A percentile compares a stretch with the other conserved stretches of the same genome.
These are phyloP conservation scores for Philaenus spumarius DNA, from an alignment of 1,140 invertebrate species.

Conservation along the genomic window DNA sequence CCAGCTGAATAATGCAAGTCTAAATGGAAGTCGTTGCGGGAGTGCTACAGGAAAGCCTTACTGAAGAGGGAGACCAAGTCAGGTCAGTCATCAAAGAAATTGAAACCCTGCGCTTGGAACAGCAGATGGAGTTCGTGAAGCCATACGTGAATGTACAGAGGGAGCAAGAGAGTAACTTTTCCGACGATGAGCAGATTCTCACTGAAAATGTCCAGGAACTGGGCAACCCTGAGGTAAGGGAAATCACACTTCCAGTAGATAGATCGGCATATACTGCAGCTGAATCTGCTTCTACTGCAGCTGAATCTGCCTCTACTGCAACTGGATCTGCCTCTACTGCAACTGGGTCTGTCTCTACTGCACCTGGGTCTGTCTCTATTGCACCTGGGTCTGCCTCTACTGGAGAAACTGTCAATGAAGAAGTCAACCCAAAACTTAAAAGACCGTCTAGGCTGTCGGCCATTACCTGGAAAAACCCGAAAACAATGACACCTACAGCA, in stretches of 20 bases:
- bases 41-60: slow-evolving; percentile 15
- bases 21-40: slow-evolving; percentile 15
- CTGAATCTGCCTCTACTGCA: background rate
- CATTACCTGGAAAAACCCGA: slow-evolving; percentile 1
- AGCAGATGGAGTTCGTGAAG: slow-evolving; percentile 18
- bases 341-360: no score
- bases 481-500: slow-evolving; percentile 2
- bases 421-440: background rate
- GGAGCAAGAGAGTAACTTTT: slow-evolving; percentile 4
- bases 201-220: background rate
- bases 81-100: slow-evolving; percentile 2
- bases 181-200: background rate
- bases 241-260: background rate
- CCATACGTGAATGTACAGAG: background rate
- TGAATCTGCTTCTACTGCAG: background rate
- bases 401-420: background rate
- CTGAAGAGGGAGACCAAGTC: slow-evolving; percentile 11
- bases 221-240: background rate
- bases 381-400: background rate
- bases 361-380: background rate
- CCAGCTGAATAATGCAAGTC: slow-evolving; percentile 12
- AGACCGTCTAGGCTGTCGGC: background rate
- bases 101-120: slow-evolving; percentile 17
- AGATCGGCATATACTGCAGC: background rate
- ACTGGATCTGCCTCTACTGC: no score